Evolutionary conservation across 2,888 invertebrate genomes (phyloP).

Genomic region (Molanna angustata): DNA sequence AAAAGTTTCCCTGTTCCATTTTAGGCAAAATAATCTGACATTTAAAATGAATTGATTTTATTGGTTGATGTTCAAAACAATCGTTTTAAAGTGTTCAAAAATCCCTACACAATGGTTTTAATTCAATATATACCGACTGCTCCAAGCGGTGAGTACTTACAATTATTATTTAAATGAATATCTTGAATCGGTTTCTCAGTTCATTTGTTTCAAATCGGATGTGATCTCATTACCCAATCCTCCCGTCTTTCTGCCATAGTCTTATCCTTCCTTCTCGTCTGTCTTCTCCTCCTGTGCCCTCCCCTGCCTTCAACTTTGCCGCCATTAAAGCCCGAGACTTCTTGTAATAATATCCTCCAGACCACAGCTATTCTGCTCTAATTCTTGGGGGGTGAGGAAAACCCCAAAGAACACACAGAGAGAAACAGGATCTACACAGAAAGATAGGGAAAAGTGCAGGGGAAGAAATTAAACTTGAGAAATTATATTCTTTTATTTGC

Average conservation of each 20-base stretch:
- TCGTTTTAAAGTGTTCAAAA: not conserved
- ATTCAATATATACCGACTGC: too few relatives aligned
- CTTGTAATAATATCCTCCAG: slow-evolving; percentile 25
- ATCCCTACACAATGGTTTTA: too few relatives aligned
- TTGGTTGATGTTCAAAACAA: not conserved
- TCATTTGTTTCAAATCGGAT: slow-evolving; percentile 4
- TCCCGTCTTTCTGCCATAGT: slow-evolving; percentile 2
- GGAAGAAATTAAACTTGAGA: too few relatives aligned
- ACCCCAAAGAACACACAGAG: too few relatives aligned
- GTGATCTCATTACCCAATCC: slow-evolving; percentile 14
- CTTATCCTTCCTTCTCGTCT: slow-evolving; percentile 1
- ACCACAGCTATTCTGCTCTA: slow-evolving; percentile 24
- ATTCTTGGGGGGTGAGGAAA: too few relatives aligned
- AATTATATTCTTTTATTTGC: too few relatives aligned
- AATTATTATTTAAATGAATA: not conserved
- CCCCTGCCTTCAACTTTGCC: slow-evolving; percentile 9
- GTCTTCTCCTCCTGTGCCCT: slow-evolving; percentile 2
- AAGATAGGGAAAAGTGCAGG: too few relatives aligned
- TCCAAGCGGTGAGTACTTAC: not conserved
- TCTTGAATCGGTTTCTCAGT: not conserved
- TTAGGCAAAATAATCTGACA: too few relatives aligned
- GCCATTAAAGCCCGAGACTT: slow-evolving; percentile 15
- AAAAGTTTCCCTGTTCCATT: too few relatives aligned
- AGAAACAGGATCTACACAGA: too few relatives aligned
- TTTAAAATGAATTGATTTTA: not conserved